phyloP scores from a whole-genome alignment of 2,888 invertebrate genomes.

The Hirudinaria manillensis region DNA sequence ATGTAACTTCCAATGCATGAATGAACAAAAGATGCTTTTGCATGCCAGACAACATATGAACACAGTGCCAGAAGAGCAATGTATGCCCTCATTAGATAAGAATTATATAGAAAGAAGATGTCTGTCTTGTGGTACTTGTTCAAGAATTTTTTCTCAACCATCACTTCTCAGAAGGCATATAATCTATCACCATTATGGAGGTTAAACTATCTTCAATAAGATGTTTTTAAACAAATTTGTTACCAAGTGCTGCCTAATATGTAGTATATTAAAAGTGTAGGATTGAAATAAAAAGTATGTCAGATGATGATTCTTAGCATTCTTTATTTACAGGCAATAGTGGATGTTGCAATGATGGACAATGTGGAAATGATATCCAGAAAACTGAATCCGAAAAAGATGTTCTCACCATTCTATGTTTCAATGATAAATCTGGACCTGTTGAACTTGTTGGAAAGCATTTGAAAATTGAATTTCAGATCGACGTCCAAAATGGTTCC shows the following conservation, averaged over 20 bases:
- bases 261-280: no score
- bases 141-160: constrained; percentile 19
- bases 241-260: no score
- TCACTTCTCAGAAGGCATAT: neutral
- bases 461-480: neutral
- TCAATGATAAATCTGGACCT: neutral
- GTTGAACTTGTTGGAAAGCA: neutral
- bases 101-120: neutral
- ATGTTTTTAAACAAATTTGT: no score
- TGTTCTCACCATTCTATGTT: neutral
- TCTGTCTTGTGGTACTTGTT: neutral
- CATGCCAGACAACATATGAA: neutral
- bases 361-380: neutral
- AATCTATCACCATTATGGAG: neutral
- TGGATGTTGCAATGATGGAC: neutral
- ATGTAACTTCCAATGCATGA: neutral
- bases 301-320: neutral
- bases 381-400: neutral
- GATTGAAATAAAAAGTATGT: neutral
- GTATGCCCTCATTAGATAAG: neutral
- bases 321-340: neutral
- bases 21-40: neutral
- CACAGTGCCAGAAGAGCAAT: neutral
- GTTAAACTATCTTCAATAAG: no score
- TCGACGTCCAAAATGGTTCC: neutral